Evolutionary conservation across 2,113 vertebrate species (phyloP).

Genomic region (Sporophila hypoxantha): DNA sequence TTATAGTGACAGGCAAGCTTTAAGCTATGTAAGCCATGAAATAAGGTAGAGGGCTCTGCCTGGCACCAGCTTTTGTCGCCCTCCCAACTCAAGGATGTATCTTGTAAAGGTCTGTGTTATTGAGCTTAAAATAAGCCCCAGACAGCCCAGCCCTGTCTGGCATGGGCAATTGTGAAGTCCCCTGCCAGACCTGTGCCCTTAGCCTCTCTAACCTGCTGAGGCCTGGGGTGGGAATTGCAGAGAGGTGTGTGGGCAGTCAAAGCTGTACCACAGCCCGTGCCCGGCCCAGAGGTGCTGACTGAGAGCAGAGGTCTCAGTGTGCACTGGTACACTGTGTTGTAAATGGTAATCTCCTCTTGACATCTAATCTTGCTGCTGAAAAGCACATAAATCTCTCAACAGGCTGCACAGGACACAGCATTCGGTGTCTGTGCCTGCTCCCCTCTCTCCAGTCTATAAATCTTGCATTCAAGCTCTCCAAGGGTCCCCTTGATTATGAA

Average conservation of each 20-base stretch:
- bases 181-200: not conserved
- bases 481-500: not conserved
- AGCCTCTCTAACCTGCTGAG: not conserved
- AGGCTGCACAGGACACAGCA: not conserved
- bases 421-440: not conserved
- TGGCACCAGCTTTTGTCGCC: not conserved
- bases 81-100: not conserved
- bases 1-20: not conserved
- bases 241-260: fast-evolving
- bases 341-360: conserved; percentile 19
- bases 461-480: not conserved
- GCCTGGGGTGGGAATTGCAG: not conserved
- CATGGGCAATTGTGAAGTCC: not conserved
- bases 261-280: fast-evolving
- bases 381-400: not conserved
- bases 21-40: not conserved
- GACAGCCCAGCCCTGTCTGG: not conserved
- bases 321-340: not conserved
- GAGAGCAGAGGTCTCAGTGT: not conserved
- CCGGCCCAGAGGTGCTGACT: not conserved
- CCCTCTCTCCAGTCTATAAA: not conserved
- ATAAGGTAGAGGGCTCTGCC: not conserved
- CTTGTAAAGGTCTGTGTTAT: not conserved
- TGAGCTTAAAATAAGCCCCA: not conserved
- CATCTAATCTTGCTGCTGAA: conserved; percentile 6